These are phyloP conservation scores for Neoitamus cyanurus DNA, from an alignment of 2,888 invertebrate genomes.

Conservation along the genomic window DNA sequence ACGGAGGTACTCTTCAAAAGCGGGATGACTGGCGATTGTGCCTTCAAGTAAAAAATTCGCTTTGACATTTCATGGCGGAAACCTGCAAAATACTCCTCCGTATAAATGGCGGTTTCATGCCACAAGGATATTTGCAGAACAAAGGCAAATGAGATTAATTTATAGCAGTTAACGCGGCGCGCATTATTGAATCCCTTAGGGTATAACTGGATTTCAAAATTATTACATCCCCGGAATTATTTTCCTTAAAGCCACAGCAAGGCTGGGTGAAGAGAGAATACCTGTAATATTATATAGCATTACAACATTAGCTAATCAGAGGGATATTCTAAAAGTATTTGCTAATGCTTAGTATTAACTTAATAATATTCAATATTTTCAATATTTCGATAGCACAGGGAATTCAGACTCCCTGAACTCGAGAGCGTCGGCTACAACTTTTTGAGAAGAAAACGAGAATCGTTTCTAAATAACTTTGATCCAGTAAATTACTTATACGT, in stretches of 20 bases:
- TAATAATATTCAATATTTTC: too few relatives aligned
- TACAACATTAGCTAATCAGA: too few relatives aligned
- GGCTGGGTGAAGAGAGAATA: not conserved
- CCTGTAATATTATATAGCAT: too few relatives aligned
- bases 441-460: too few relatives aligned
- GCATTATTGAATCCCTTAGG: not conserved
- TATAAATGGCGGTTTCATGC: constrained; percentile 33
- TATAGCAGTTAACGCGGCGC: not conserved
- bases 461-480: too few relatives aligned
- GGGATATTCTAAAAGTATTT: too few relatives aligned
- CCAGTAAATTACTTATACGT: too few relatives aligned
- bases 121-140: constrained; percentile 3
- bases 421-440: too few relatives aligned
- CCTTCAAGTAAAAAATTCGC: constrained; percentile 22
- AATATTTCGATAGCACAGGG: too few relatives aligned
- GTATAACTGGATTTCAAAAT: not conserved
- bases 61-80: constrained; percentile 32
- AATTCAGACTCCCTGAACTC: too few relatives aligned
- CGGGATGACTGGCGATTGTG: constrained; percentile 9
- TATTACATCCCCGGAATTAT: not conserved
- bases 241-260: not conserved
- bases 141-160: not conserved
- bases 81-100: constrained; percentile 10
- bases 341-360: too few relatives aligned
- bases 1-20: not conserved